These are phyloP conservation scores for Actinernus sp. DNA, from an alignment of 92 coral and sea anemone species.

Conservation along the genomic window DNA sequence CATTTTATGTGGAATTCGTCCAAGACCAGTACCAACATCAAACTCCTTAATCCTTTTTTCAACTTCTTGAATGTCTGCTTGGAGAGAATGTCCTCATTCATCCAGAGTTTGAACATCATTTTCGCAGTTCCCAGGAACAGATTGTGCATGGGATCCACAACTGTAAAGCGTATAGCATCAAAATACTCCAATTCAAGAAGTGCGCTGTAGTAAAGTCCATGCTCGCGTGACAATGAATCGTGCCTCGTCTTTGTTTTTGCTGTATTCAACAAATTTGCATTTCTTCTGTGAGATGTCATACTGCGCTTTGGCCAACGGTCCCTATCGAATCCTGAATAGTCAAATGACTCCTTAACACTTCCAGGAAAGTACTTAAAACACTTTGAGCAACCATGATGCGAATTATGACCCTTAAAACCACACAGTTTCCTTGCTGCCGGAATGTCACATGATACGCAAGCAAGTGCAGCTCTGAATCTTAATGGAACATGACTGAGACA, in stretches of 20 bases:
- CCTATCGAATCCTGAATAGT: conserved; percentile 58
- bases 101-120: conserved; percentile 62
- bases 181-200: conserved; percentile 41
- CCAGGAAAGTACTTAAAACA: conserved; percentile 58
- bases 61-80: conserved; percentile 23
- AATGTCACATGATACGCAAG: conserved; percentile 42
- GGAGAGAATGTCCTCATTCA: conserved; percentile 38
- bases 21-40: conserved; percentile 61
- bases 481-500: conserved; percentile 33
- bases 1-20: conserved; percentile 54
- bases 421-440: conserved; percentile 58
- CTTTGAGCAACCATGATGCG: conserved; percentile 59
- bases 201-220: conserved; percentile 28
- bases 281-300: conserved; percentile 21
- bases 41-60: conserved; percentile 42
- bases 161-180: conserved; percentile 40
- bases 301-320: conserved; percentile 33
- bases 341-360: conserved; percentile 30
- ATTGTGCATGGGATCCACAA: conserved; percentile 47
- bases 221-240: conserved; percentile 15
- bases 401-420: conserved; percentile 53
- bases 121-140: no score
- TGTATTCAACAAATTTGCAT: conserved; percentile 24
- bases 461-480: conserved; percentile 38
- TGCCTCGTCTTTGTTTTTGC: conserved; percentile 25